phyloP scores from a whole-genome alignment of 2,797 vertebrate species.

The Melopsittacus undulatus region DNA sequence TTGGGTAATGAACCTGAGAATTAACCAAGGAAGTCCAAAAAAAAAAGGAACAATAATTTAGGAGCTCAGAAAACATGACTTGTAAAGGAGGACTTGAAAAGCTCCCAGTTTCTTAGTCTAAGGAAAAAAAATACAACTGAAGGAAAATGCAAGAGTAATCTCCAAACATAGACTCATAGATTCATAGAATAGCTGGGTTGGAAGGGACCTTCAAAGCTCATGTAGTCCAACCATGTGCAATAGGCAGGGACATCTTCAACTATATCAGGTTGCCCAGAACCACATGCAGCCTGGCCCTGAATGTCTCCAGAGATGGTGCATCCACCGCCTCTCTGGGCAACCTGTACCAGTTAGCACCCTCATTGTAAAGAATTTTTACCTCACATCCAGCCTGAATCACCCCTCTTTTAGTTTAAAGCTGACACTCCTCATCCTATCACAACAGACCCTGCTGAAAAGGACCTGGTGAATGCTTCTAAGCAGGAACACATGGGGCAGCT shows the following conservation, averaged over 20 bases:
- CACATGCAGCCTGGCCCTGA: neutral
- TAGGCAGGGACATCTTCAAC: neutral
- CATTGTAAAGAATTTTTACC: neutral
- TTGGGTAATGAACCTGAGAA: neutral
- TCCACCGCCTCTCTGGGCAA: neutral
- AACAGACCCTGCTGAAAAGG: neutral
- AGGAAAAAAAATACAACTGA: neutral
- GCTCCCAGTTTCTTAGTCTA: neutral
- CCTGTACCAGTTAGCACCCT: neutral
- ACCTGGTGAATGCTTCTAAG: neutral
- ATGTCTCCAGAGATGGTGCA: neutral
- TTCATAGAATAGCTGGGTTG: neutral
- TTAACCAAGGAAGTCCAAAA: neutral
- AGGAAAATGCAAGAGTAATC: neutral
- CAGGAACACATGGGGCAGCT: rapidly evolving
- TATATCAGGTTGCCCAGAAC: neutral
- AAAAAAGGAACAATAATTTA: neutral
- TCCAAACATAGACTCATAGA: neutral
- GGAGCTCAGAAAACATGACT: neutral
- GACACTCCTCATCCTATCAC: neutral
- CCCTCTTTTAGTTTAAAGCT: neutral
- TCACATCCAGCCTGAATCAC: neutral
- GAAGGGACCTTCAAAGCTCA: neutral
- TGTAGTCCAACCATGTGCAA: neutral
- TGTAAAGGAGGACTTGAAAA: neutral